These are phyloP conservation scores for Notocelia uddmanniana DNA, from an alignment of 2,888 invertebrate species.

Conservation along the genomic window DNA sequence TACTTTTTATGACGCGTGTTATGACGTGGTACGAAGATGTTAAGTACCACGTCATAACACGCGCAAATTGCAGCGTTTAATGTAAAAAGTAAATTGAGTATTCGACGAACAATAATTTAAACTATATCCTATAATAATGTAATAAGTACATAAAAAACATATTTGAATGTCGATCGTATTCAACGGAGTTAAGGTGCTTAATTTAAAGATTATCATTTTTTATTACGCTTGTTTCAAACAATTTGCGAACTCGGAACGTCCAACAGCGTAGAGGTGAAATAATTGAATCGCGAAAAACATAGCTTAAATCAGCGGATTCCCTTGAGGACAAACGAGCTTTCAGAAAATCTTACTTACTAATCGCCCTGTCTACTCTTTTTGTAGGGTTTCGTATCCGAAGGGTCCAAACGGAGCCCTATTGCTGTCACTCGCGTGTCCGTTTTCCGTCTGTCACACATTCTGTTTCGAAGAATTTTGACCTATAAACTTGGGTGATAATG, in stretches of 20 bases:
- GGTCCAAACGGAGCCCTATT: too few species aligned
- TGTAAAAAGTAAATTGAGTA: constrained; percentile 5
- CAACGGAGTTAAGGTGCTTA: neutral
- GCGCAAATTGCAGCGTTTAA: constrained; percentile 4
- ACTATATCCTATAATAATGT: neutral
- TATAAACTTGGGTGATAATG: too few species aligned
- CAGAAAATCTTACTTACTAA: too few species aligned
- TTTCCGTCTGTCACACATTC: too few species aligned
- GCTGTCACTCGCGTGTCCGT: too few species aligned
- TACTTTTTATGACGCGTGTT: too few species aligned
- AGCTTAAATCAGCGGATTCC: constrained; percentile 3
- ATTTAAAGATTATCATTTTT: neutral
- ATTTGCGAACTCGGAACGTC: constrained; percentile 42
- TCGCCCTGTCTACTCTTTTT: too few species aligned
- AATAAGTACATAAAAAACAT: neutral
- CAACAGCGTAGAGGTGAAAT: constrained; percentile 53
- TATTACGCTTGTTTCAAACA: neutral
- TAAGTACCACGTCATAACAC: neutral
- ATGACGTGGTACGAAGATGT: too few species aligned
- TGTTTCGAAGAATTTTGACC: too few species aligned
- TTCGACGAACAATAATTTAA: constrained; percentile 24
- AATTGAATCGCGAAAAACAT: constrained; percentile 47
- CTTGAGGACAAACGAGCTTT: constrained; percentile 1
- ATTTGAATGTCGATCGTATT: neutral
- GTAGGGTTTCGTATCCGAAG: too few species aligned